Evolutionary conservation across 2,113 vertebrate species (phyloP).

Genomic region (Emydocephalus ijimae): DNA sequence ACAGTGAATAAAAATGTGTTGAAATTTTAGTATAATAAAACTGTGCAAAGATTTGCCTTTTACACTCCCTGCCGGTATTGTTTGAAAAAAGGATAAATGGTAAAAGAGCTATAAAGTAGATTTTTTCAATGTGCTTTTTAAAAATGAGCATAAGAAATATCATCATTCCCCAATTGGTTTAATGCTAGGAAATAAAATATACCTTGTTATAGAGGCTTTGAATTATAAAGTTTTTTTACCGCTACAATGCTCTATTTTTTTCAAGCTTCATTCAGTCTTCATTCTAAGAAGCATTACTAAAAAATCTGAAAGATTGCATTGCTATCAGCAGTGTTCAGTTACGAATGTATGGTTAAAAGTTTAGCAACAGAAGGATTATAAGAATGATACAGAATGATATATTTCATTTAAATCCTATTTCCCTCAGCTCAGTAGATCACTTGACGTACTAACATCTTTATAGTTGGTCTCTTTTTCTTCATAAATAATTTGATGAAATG

Average conservation of each 20-base stretch:
- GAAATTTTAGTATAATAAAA: background rate
- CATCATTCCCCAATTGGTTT: background rate
- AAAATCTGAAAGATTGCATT: constrained; percentile 2
- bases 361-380: background rate
- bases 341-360: background rate
- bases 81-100: background rate
- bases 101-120: background rate
- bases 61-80: no score
- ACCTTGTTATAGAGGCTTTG: background rate
- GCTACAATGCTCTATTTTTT: no score
- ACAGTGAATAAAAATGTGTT: background rate
- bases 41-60: background rate
- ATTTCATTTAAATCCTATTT: background rate
- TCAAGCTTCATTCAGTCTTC: constrained; percentile 11
- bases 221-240: background rate
- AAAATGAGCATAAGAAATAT: background rate
- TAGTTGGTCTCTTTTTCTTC: background rate
- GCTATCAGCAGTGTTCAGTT: background rate
- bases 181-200: background rate
- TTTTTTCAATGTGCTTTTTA: background rate
- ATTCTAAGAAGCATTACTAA: background rate
- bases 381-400: background rate
- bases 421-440: background rate
- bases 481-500: background rate
- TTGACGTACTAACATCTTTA: background rate